Conservation (phyloP, 2,113 vertebrate genomes). For the Brachirus orientalis region DNA sequence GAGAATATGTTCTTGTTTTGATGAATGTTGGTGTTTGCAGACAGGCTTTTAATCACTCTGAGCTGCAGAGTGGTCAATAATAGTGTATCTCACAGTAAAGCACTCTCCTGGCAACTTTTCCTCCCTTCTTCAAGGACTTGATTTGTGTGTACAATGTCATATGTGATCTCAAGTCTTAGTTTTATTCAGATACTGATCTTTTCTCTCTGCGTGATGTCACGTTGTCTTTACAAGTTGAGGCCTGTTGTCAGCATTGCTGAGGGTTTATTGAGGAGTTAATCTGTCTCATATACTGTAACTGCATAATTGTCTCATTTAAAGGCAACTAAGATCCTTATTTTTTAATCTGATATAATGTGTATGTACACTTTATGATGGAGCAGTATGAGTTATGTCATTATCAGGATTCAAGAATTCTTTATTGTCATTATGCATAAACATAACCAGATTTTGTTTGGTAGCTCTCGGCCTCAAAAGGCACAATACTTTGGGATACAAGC, state of each 20-base stretch:
- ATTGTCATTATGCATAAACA: too few relatives aligned
- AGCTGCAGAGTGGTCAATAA: conserved; percentile 23
- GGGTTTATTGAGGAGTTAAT: conserved; percentile 4
- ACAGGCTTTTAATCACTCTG: conserved; percentile 21
- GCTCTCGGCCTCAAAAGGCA: too few relatives aligned
- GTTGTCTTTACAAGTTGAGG: conserved; percentile 15
- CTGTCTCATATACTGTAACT: neutral
- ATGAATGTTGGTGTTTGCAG: conserved; percentile 6
- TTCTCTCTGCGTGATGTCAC: conserved; percentile 8
- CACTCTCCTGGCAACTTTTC: conserved; percentile 14
- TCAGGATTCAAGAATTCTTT: too few relatives aligned
- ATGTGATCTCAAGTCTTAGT: conserved; percentile 29
- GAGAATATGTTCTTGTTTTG: conserved; percentile 3
- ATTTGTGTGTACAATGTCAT: conserved; percentile 35
- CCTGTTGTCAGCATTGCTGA: conserved; percentile 17
- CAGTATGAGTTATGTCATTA: too few relatives aligned
- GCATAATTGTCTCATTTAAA: too few relatives aligned
- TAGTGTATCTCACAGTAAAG: conserved; percentile 1
- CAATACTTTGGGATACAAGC: too few relatives aligned
- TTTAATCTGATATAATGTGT: too few relatives aligned
- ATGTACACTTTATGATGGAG: too few relatives aligned
- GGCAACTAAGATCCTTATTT: too few relatives aligned
- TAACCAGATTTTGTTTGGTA: too few relatives aligned
- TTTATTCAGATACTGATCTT: conserved; percentile 39
- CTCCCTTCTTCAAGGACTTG: conserved; percentile 19